Percentiles rank a stretch among this genome's conserved stretches.
phyloP scores from a whole-genome alignment of 1,140 invertebrate genomes.

The Drosophila willistoni region DNA sequence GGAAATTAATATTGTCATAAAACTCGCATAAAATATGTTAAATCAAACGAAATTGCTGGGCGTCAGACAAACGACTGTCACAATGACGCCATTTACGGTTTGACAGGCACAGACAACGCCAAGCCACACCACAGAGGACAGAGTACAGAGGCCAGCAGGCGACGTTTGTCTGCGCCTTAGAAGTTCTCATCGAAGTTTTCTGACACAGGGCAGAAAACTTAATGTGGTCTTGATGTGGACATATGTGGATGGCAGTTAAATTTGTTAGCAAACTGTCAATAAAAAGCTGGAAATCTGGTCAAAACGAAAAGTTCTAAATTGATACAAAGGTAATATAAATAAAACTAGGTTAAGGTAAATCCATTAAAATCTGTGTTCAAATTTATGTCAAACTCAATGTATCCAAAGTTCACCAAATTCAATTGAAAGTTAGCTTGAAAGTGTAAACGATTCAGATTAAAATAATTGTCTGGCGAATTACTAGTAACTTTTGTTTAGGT shows the following conservation, averaged over 20 bases:
- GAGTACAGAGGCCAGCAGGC: not conserved
- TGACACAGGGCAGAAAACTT: conserved; percentile 5
- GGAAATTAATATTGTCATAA: conserved; percentile 57
- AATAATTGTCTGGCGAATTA: too few relatives aligned
- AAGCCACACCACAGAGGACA: too few relatives aligned
- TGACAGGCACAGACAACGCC: conserved; percentile 13
- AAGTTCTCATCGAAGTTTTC: conserved; percentile 10
- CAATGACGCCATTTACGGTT: conserved; percentile 59
- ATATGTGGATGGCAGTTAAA: conserved; percentile 22
- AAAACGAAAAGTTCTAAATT: conserved; percentile 9
- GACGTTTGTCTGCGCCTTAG: conserved; percentile 10
- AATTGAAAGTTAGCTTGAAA: not conserved
- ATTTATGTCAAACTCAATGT: not conserved
- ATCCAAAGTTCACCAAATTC: not conserved
- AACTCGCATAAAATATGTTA: conserved; percentile 58
- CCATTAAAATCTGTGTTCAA: not conserved
- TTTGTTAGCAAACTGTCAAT: conserved; percentile 16
- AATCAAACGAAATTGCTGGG: conserved; percentile 47
- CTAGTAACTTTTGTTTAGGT: too few relatives aligned
- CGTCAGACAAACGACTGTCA: conserved; percentile 40
- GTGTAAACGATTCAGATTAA: not conserved
- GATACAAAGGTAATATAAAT: conserved; percentile 1
- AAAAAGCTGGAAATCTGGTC: conserved; percentile 5
- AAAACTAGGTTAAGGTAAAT: conserved; percentile 2
- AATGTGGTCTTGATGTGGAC: not conserved